Percentiles rank a stretch among this genome's conserved stretches.
Evolutionary conservation across 2,113 vertebrate genomes (phyloP).

Genomic region (Galeopterus variegatus): DNA sequence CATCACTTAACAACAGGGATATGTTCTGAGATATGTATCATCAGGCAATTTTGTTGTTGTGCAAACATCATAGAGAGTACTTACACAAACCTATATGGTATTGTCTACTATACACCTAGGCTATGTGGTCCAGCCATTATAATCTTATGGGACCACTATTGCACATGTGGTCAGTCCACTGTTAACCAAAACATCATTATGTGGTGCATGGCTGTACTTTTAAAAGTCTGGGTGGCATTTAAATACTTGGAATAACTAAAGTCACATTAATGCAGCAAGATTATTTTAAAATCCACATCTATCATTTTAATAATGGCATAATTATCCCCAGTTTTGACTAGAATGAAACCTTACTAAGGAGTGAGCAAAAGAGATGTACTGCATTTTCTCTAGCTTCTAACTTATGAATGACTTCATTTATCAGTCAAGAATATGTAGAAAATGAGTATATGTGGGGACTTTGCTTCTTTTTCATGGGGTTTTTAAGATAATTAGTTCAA

Average conservation of each 20-base stretch:
- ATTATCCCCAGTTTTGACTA: slow-evolving; percentile 58
- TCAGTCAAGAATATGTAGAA: slow-evolving; percentile 41
- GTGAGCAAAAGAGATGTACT: neutral
- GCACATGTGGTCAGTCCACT: no score
- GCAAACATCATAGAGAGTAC: no score
- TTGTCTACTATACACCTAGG: no score
- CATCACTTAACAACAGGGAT: no score
- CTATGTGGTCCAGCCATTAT: no score
- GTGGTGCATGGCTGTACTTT: neutral
- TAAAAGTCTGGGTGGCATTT: slow-evolving; percentile 55
- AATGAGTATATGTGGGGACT: slow-evolving; percentile 43
- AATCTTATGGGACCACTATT: no score
- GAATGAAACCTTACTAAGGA: slow-evolving; percentile 53
- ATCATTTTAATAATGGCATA: slow-evolving; percentile 67
- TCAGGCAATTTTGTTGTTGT: no score
- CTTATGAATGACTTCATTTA: slow-evolving; percentile 75
- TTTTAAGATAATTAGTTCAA: slow-evolving; percentile 68
- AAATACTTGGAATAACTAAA: slow-evolving; percentile 60
- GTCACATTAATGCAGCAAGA: neutral
- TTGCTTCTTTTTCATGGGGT: slow-evolving; percentile 24
- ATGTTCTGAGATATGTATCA: neutral
- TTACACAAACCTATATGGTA: no score
- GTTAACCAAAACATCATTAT: no score
- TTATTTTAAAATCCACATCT: slow-evolving; percentile 70
- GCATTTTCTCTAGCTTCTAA: slow-evolving; percentile 41